These are phyloP conservation scores for Seira ritae DNA, from an alignment of 2,888 invertebrate genomes.

Conservation along the genomic window DNA sequence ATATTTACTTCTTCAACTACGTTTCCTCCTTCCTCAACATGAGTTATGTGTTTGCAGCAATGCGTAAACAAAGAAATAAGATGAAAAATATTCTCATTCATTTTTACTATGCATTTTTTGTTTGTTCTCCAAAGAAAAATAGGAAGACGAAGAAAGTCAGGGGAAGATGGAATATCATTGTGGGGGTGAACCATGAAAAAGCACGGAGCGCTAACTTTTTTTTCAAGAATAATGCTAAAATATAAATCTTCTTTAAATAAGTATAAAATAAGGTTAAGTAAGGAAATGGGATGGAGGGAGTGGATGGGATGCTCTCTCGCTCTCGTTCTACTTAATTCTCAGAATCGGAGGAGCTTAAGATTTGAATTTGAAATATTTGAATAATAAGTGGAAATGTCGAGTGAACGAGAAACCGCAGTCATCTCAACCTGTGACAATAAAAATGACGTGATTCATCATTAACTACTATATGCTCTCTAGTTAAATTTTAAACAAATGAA, in stretches of 20 bases:
- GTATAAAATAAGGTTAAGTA: slow-evolving; percentile 11
- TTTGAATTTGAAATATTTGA: slow-evolving; percentile 11
- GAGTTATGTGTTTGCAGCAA: slow-evolving; percentile 60
- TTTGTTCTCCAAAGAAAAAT: background rate
- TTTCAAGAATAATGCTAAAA: background rate
- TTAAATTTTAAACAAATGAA: background rate
- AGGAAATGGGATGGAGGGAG: background rate
- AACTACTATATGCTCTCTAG: background rate
- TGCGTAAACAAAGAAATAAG: slow-evolving; percentile 53
- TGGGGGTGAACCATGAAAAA: slow-evolving; percentile 6
- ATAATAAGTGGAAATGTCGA: slow-evolving; percentile 11
- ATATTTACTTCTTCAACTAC: slow-evolving; percentile 64
- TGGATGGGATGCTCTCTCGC: background rate
- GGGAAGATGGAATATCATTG: background rate
- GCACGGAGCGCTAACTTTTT: background rate
- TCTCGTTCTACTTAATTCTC: background rate
- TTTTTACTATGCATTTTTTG: slow-evolving; percentile 28
- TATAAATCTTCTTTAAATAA: slow-evolving; percentile 11
- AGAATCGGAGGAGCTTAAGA: background rate
- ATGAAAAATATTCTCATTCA: slow-evolving; percentile 53
- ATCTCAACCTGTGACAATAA: slow-evolving; percentile 2
- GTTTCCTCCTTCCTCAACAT: slow-evolving; percentile 55
- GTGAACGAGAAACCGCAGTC: background rate
- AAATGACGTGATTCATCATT: slow-evolving; percentile 11
- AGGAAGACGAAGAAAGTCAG: background rate